These are phyloP conservation scores for Drosophila antonietae DNA, from an alignment of 2,888 invertebrate species.

Conservation along the genomic window DNA sequence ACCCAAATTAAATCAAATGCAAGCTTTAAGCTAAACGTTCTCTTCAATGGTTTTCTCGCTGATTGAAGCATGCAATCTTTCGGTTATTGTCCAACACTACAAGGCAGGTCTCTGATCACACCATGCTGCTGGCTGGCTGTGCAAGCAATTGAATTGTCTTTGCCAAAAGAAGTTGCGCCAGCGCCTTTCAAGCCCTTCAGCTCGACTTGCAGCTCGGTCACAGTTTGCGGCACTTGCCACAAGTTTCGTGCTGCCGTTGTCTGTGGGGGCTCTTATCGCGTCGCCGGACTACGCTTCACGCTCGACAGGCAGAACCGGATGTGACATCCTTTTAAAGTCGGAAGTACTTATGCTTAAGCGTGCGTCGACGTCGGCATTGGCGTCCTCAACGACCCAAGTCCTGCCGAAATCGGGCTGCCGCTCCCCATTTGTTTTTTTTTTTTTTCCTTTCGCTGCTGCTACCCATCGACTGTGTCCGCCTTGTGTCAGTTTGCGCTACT, in stretches of 20 bases:
- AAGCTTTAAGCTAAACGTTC: neutral
- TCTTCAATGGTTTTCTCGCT: no score
- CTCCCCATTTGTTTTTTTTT: neutral
- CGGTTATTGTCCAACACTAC: neutral
- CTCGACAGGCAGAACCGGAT: conserved; percentile 79
- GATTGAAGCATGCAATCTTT: neutral
- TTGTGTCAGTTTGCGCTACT: conserved; percentile 70
- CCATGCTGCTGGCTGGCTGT: neutral
- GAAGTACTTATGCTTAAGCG: conserved; percentile 84
- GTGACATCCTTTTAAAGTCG: conserved; percentile 85
- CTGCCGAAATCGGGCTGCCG: conserved; percentile 11
- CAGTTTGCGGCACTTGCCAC: conserved; percentile 23
- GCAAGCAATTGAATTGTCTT: conserved; percentile 7
- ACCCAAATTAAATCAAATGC: neutral
- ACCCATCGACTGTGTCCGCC: conserved; percentile 16
- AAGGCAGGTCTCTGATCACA: neutral
- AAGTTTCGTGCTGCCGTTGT: conserved; percentile 35
- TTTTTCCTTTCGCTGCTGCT: neutral
- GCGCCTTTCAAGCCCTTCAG: conserved; percentile 25
- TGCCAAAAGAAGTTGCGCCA: neutral
- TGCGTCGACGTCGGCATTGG: conserved; percentile 61
- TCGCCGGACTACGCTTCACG: conserved; percentile 76
- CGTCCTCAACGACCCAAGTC: conserved; percentile 40
- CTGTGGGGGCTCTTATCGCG: conserved; percentile 66
- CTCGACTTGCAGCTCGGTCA: conserved; percentile 56